Percentiles rank a stretch among this genome's conserved stretches.
phyloP scores from a whole-genome alignment of 2,113 vertebrate species.

The Felis chaus region DNA sequence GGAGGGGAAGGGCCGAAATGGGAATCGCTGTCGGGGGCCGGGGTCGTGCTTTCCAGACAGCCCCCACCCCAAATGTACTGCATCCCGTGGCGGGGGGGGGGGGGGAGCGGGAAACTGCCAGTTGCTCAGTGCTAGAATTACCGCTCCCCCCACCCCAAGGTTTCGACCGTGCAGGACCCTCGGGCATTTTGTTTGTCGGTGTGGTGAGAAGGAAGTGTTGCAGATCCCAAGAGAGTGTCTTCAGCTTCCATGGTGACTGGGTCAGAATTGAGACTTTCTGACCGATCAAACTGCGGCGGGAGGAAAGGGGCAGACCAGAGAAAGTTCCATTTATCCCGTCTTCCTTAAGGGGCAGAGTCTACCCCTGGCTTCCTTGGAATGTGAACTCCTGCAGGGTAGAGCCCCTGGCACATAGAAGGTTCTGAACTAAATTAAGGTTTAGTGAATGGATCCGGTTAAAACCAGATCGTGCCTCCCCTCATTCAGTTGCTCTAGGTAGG shows the following conservation, averaged over 20 bases:
- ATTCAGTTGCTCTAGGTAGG: neutral
- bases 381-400: neutral
- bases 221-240: neutral
- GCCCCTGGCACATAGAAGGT: neutral
- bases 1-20: neutral
- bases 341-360: neutral
- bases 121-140: neutral
- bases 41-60: neutral
- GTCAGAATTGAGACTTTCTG: neutral
- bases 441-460: neutral
- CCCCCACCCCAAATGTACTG: neutral
- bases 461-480: neutral
- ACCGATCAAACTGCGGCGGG: accelerated
- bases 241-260: neutral
- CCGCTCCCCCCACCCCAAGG: too few relatives aligned
- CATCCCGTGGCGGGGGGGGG: too few relatives aligned
- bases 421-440: neutral
- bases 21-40: neutral
- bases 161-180: neutral
- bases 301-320: neutral
- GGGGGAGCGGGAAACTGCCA: too few relatives aligned
- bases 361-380: neutral
- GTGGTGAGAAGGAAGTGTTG: neutral
- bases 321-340: neutral
- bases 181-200: neutral